These are phyloP conservation scores for Horisme vitalbata DNA, from an alignment of 2,888 invertebrate species.

Conservation along the genomic window DNA sequence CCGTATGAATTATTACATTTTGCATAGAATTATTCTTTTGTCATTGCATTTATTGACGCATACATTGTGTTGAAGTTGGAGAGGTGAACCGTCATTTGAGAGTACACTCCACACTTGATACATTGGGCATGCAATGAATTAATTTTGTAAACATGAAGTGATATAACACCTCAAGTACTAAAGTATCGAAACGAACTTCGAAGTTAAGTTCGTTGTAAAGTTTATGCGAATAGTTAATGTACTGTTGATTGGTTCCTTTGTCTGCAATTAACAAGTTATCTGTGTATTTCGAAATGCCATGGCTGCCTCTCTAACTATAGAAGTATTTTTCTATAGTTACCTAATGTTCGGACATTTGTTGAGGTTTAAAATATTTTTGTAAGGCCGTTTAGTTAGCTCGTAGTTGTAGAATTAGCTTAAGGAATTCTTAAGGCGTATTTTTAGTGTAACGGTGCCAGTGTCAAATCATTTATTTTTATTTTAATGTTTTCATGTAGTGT, in stretches of 20 bases:
- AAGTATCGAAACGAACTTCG: too few relatives aligned
- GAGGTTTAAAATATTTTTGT: conserved; percentile 24
- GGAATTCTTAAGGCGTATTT: conserved; percentile 22
- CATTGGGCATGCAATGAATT: too few relatives aligned
- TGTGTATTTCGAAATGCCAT: neutral
- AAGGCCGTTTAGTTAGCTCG: conserved; percentile 11
- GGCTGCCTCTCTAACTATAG: conserved; percentile 10
- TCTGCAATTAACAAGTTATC: too few relatives aligned
- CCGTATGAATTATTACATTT: neutral
- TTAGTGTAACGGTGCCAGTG: conserved; percentile 33
- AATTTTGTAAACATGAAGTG: too few relatives aligned
- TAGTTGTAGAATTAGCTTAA: conserved; percentile 36
- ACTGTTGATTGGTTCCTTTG: too few relatives aligned
- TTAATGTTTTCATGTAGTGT: conserved; percentile 17
- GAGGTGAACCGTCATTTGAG: neutral
- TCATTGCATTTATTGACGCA: conserved; percentile 4
- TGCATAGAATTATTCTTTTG: neutral
- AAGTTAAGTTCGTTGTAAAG: too few relatives aligned
- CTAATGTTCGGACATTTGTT: conserved; percentile 21
- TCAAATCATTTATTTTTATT: conserved; percentile 26
- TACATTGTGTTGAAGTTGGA: neutral
- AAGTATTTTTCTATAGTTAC: conserved; percentile 33
- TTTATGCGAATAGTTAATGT: too few relatives aligned
- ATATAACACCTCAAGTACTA: too few relatives aligned
- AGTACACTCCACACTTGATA: too few relatives aligned